phyloP scores from a whole-genome alignment of 30 jellyfish, hydroid and myxozoan genomes.

The Nemopilema nomurai region DNA sequence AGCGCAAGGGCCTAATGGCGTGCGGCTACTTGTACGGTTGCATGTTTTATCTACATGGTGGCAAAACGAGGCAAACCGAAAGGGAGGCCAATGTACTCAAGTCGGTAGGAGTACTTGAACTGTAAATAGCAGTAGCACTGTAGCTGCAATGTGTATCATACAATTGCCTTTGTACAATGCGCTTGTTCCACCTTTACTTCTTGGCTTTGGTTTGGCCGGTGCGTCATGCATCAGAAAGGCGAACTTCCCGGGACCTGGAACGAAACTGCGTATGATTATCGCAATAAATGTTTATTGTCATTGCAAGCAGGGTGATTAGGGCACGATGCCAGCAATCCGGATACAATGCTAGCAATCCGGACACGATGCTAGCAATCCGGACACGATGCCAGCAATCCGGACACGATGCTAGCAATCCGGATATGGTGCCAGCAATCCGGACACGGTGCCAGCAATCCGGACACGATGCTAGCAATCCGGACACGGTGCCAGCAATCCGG shows the following conservation, averaged over 20 bases:
- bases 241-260: background rate
- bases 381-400: too few species aligned
- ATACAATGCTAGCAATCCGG: too few species aligned
- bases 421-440: too few species aligned
- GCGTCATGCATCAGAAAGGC: slow-evolving; percentile 4
- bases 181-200: slow-evolving; percentile 6
- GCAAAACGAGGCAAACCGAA: background rate
- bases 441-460: too few species aligned
- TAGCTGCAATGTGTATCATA: background rate
- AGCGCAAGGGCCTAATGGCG: background rate
- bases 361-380: too few species aligned
- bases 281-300: background rate
- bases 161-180: slow-evolving; percentile 1
- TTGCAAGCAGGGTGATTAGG: too few species aligned
- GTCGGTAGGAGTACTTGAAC: slow-evolving; percentile 19
- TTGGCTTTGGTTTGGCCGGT: background rate
- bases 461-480: too few species aligned
- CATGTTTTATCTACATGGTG: background rate
- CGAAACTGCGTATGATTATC: background rate
- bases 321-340: too few species aligned
- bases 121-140: slow-evolving; percentile 1
- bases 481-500: too few species aligned
- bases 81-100: background rate
- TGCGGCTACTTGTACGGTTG: background rate
- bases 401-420: too few species aligned